phyloP scores from a whole-genome alignment of 2,113 vertebrate genomes.

The Dipodomys ordii region DNA sequence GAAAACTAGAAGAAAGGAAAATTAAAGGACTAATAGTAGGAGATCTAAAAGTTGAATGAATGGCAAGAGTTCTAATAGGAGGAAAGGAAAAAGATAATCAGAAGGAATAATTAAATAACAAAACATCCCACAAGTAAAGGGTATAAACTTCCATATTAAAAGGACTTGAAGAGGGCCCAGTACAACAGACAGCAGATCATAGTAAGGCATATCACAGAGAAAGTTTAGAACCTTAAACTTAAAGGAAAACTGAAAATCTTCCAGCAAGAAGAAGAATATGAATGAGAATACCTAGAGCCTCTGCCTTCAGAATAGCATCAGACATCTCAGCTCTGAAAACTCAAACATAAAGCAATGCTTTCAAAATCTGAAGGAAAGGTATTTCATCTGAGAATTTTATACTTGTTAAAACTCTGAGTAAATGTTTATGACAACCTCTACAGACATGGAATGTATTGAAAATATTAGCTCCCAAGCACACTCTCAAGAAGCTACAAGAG shows the following conservation, averaged over 20 bases:
- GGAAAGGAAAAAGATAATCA: not conserved
- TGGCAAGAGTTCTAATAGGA: not conserved
- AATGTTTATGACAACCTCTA: not conserved
- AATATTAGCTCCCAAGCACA: not conserved
- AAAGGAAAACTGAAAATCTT: slow-evolving; percentile 37
- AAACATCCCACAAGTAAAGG: slow-evolving; percentile 5
- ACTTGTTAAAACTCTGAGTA: not conserved
- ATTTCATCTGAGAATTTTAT: slow-evolving; percentile 26
- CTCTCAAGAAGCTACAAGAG: not conserved
- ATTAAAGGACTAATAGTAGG: not conserved
- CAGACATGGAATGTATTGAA: not conserved
- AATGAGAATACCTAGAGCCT: not conserved
- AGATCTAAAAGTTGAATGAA: not conserved
- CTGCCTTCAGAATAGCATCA: slow-evolving; percentile 2
- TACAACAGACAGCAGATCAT: not conserved
- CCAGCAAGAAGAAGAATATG: too few relatives aligned
- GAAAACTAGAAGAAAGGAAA: not conserved
- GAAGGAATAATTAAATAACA: slow-evolving; percentile 29
- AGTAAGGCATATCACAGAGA: not conserved
- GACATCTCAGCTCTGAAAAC: not conserved
- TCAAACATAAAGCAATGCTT: not conserved
- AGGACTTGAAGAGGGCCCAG: not conserved
- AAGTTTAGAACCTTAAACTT: not conserved
- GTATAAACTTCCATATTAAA: not conserved
- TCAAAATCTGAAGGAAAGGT: slow-evolving; percentile 21